Evolutionary conservation across 2,113 vertebrate genomes (phyloP).

Genomic region (Caracal caracal): DNA sequence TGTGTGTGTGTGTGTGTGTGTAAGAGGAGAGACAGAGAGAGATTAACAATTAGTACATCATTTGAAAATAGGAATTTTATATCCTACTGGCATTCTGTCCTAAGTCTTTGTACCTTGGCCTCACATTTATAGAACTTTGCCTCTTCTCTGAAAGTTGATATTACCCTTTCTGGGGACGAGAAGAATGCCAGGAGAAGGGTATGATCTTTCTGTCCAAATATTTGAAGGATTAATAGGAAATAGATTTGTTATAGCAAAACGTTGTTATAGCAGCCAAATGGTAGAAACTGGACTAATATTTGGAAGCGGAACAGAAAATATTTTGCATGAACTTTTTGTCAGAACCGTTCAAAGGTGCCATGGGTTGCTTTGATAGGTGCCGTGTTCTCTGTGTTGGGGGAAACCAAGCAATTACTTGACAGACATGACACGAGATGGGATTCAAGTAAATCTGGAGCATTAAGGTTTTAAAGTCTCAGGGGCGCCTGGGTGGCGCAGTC

Average conservation of each 20-base stretch:
- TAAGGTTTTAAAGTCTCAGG: background rate
- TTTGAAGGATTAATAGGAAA: constrained; percentile 38
- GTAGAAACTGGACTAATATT: background rate
- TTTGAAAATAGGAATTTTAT: constrained; percentile 54
- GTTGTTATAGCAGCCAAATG: background rate
- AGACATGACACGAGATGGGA: background rate
- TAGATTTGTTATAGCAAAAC: background rate
- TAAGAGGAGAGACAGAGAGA: background rate
- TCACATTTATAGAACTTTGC: constrained; percentile 28
- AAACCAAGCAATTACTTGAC: background rate
- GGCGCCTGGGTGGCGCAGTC: too few species aligned
- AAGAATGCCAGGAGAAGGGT: background rate
- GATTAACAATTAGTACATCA: background rate
- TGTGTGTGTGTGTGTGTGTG: background rate
- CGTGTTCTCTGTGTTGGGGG: background rate
- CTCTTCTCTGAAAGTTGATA: background rate
- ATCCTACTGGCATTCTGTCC: background rate
- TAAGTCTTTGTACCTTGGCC: background rate
- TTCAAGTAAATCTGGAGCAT: background rate
- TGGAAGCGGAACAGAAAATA: background rate
- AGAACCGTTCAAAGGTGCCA: background rate
- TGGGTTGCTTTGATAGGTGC: background rate
- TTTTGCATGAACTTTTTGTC: background rate
- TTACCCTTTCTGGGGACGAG: background rate
- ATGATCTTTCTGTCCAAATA: constrained; percentile 31